Base-by-base conservation (phyloP, 2,797 vertebrate genomes). In the Characodon lateralis region DNA sequence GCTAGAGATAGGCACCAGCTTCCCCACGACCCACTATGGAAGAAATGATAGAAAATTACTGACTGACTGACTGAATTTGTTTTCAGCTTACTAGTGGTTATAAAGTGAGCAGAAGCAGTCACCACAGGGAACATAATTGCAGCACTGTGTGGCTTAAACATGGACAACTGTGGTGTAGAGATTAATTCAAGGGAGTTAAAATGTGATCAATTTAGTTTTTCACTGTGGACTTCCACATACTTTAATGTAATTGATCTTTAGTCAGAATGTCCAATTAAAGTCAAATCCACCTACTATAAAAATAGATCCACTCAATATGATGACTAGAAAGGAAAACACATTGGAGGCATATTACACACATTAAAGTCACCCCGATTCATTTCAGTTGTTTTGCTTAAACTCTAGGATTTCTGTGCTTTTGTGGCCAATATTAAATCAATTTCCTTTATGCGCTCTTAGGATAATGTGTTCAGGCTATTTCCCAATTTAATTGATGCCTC, bases 381-480 rank as follows among this genome's bases (percentile, higher is more conserved):
- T 46, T 16, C 66, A 69, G 24, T 26, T 6, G n/a, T 26, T 69
- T 35, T 35, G 35, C 35, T 35, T 35, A 35, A 35, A 35, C 35
- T 46, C 65, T 0, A 5, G 12, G 8, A 41, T 41, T 66, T 24
- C 24, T 41, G 43, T 46, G 24, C 43, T 46, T 16, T 10, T n/a
- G 18, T 46, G 26, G 41, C 43, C 66, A 28, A 70, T n/a, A 28
- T 18, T 6, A 80, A 41, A 3, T 70, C 22, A 72, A 5, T 59
- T 71, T 78, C 35, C 26, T 73, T 77, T 72, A 68, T 50, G 72
- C 53, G 77, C 58, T 35, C 31, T 5, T 68, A 50, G 69, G 61
- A 14, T 74, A 75, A 75, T 70, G 66, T 63, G 72, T 78, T 74
- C 76, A 53, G 69, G 59, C 73, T 74, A 56, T 59, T 72, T 41